Percentiles rank a stretch among this genome's conserved stretches.
Evolutionary conservation across 2,888 invertebrate genomes (phyloP).

Genomic region (Hypomecis atomaria): DNA sequence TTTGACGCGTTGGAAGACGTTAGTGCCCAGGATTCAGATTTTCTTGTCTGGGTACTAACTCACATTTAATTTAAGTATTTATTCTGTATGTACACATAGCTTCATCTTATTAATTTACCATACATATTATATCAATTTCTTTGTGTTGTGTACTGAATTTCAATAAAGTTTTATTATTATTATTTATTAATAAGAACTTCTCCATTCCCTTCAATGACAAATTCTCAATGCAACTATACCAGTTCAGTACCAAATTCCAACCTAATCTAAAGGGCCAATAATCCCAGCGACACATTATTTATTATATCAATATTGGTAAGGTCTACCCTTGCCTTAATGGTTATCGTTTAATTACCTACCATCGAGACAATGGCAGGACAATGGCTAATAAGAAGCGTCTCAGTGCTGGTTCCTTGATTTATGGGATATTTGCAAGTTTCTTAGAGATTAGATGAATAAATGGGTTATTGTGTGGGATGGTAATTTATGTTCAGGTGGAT

Average conservation of each 20-base stretch:
- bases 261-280: slow-evolving; percentile 54
- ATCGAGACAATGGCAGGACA: slow-evolving; percentile 72
- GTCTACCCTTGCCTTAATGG: slow-evolving; percentile 73
- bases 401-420: slow-evolving; percentile 76
- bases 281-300: slow-evolving; percentile 72
- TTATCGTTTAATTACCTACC: slow-evolving; percentile 82
- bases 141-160: no score
- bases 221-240: background rate
- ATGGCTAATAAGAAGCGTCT: slow-evolving; percentile 81
- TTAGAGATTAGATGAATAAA: slow-evolving; percentile 68
- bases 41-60: no score
- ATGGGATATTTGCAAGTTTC: slow-evolving; percentile 70
- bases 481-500: slow-evolving; percentile 47
- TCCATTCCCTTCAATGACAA: no score
- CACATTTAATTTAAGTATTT: no score
- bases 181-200: no score
- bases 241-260: slow-evolving; percentile 1
- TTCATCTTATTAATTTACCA: no score
- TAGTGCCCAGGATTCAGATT: no score
- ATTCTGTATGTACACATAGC: no score
- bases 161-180: no score
- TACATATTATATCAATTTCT: no score
- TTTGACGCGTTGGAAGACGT: no score
- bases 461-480: slow-evolving; percentile 58
- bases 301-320: slow-evolving; percentile 79